Evolutionary conservation across 2,888 invertebrate species (phyloP).

Genomic region (Coenonympha glycerion): DNA sequence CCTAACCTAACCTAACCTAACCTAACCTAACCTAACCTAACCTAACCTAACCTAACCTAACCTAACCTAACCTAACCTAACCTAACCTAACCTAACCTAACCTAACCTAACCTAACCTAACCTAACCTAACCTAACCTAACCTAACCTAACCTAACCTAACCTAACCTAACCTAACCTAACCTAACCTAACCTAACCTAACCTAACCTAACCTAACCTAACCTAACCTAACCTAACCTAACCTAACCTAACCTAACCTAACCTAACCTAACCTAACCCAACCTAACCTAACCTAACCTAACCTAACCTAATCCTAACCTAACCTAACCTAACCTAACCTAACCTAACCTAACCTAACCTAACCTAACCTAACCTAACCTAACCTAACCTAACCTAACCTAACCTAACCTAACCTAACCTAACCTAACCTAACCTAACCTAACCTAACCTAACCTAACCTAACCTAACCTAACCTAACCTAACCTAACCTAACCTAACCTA

Average conservation of each 20-base stretch:
- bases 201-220: constrained; percentile 36
- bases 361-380: constrained; percentile 33
- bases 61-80: constrained; percentile 29
- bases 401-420: constrained; percentile 33
- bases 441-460: constrained; percentile 32
- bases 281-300: constrained; percentile 35
- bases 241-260: constrained; percentile 34
- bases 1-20: constrained; percentile 28
- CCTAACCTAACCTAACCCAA: constrained; percentile 35
- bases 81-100: constrained; percentile 29
- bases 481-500: constrained; percentile 32
- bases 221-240: constrained; percentile 30
- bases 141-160: constrained; percentile 29
- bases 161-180: constrained; percentile 28
- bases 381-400: constrained; percentile 34
- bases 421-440: constrained; percentile 33
- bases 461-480: constrained; percentile 32
- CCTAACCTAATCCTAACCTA: too few species aligned
- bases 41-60: constrained; percentile 29
- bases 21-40: constrained; percentile 28
- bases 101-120: constrained; percentile 29
- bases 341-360: constrained; percentile 35
- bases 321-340: constrained; percentile 36
- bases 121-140: constrained; percentile 28
- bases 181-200: constrained; percentile 35